Percentiles rank a stretch among this genome's conserved stretches.
Evolutionary conservation across 2,113 vertebrate species (phyloP).

Genomic region (Python bivittatus): DNA sequence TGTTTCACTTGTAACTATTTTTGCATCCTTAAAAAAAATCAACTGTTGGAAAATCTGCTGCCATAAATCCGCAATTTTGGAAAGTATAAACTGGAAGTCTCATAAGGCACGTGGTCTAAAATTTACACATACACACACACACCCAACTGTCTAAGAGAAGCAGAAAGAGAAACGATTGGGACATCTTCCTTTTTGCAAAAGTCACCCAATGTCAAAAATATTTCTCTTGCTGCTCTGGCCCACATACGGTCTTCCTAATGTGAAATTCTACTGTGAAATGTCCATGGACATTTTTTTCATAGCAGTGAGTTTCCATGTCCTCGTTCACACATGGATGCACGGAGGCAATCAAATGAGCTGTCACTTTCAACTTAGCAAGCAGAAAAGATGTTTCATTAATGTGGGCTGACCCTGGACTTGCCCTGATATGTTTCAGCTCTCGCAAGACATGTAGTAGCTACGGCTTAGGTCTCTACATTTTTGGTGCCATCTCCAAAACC

Average conservation of each 20-base stretch:
- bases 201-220: not conserved
- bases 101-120: not conserved
- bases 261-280: not conserved
- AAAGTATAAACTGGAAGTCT: not conserved
- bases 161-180: not conserved
- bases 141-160: not conserved
- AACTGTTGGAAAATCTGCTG: too few species aligned
- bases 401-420: not conserved
- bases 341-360: constrained; percentile 6
- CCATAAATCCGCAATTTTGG: not conserved
- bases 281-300: not conserved
- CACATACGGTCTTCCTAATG: not conserved
- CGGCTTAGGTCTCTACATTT: not conserved
- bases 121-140: not conserved
- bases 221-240: not conserved
- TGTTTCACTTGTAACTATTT: not conserved
- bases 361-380: not conserved
- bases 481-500: not conserved
- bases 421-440: not conserved
- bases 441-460: not conserved
- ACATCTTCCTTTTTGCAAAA: not conserved
- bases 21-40: not conserved
- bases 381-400: not conserved
- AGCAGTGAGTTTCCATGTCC: not conserved
- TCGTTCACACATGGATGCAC: constrained; percentile 12